Evolutionary conservation across 1,140 invertebrate species (phyloP).

Genomic region (Caenorhabditis inopinata): DNA sequence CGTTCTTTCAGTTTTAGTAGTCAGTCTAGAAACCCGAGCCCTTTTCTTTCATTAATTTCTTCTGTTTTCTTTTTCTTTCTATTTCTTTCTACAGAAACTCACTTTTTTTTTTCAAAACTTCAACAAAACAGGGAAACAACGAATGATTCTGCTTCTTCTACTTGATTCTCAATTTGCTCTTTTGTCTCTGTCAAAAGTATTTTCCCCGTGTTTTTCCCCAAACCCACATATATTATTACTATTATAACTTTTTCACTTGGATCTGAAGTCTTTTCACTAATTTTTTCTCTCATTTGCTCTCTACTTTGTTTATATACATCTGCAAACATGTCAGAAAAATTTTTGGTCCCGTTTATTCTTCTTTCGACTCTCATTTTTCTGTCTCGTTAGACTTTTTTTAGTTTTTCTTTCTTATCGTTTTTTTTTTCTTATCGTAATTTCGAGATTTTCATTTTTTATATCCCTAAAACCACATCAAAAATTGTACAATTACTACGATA

Average conservation of each 20-base stretch:
- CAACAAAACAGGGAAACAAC: slow-evolving; percentile 13
- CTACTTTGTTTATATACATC: not conserved
- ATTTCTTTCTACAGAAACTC: not conserved
- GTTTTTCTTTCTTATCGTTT: not conserved
- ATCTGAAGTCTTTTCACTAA: too few relatives aligned
- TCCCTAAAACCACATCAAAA: not conserved
- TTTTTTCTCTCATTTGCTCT: not conserved
- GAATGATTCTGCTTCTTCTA: slow-evolving; percentile 28
- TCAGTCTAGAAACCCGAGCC: not conserved
- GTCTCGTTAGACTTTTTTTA: not conserved
- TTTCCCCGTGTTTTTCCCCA: not conserved
- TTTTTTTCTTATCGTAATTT: too few relatives aligned
- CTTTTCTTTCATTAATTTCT: not conserved
- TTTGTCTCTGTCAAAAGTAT: not conserved
- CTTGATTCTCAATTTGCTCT: slow-evolving; percentile 19
- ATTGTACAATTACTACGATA: not conserved
- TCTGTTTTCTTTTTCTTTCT: not conserved
- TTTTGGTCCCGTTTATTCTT: not conserved
- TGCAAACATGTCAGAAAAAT: not conserved
- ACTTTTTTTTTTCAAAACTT: not conserved
- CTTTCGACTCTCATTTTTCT: too few relatives aligned
- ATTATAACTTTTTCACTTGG: not conserved
- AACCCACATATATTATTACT: not conserved
- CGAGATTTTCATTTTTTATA: too few relatives aligned
- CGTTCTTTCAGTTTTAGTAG: slow-evolving; percentile 27